A percentile compares a stretch with the other conserved stretches of the same genome.
These are phyloP conservation scores for Bufo bufo DNA, from an alignment of 2,113 vertebrate genomes.

Conservation along the genomic window DNA sequence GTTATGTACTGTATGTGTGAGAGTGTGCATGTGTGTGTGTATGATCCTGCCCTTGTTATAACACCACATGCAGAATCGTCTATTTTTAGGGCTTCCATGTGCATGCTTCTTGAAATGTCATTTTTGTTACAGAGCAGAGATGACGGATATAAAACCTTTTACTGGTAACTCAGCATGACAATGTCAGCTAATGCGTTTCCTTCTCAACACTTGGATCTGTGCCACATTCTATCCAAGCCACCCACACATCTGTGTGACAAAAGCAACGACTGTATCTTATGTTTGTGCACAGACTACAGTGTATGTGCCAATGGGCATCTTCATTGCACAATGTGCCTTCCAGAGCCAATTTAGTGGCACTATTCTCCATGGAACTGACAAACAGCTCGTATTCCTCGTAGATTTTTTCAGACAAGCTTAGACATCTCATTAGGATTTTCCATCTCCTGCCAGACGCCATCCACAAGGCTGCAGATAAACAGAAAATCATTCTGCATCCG, in stretches of 20 bases:
- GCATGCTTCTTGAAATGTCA: not conserved
- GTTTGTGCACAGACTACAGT: not conserved
- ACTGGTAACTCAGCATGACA: conserved; percentile 31
- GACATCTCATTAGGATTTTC: conserved; percentile 30
- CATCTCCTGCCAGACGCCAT: not conserved
- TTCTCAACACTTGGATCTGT: not conserved
- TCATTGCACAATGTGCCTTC: not conserved
- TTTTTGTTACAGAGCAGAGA: not conserved
- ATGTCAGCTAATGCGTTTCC: conserved; percentile 27
- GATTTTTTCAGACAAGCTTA: not conserved
- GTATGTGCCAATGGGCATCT: conserved; percentile 1
- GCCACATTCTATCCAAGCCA: not conserved
- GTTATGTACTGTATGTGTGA: not conserved
- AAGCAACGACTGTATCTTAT: not conserved
- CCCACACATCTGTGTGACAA: conserved; percentile 44
- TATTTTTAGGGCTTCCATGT: conserved; percentile 25
- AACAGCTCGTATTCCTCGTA: not conserved
- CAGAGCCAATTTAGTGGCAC: not conserved
- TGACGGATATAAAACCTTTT: conserved; percentile 30
- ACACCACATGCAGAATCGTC: not conserved
- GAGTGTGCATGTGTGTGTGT: not conserved
- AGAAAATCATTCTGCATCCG: not conserved
- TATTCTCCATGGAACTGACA: not conserved
- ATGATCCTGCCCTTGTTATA: too few relatives aligned
- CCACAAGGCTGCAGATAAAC: not conserved